Evolutionary conservation across 2,888 invertebrate species (phyloP), one percentile per base, ranked within the genome.

Genomic region (Brachycybe producta): DNA sequence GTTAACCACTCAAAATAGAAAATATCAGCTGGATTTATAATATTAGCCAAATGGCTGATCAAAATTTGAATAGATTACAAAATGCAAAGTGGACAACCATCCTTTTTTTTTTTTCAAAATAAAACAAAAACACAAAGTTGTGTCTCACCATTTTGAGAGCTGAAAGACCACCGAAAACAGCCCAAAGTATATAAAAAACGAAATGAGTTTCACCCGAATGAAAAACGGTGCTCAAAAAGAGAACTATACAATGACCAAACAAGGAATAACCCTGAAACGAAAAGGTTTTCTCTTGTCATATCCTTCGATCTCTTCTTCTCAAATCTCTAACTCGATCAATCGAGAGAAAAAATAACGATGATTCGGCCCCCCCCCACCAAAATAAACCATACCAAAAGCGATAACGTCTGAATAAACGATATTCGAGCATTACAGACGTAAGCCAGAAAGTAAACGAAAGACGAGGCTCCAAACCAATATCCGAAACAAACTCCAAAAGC

Each of bases 401-500:
- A 68, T 19, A 69, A 57, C 27, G 68, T 60, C 56, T 70, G 67
- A 35, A 70, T 54, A 41, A 67, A 58, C 5, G 64, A 61, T 15
- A 70, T 59, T 36, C 64, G 64, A 23, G 67, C 61, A 53, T 66
- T 66, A 55, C 68, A 65, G 5, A 71, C 60, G 54, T 67, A 69
- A 5, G 65, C 60, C 21, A 67, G 54, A 23, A 68, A 60, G 63
- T 67, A 70, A 8, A 69, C 52, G 5, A 65, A 56, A 13, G 62
- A 59, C 5, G 70, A 65, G 0, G 65, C 61, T 8, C 70, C 67
- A 5, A 70, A 51, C 70, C 71, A 71, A 57, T 70, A 70, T n/a
- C 67, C 67, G 57, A 72, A 71, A 57, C 70, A 70, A 11, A 68
- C 65, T 19, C 67, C 65, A 59, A 71, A 65, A 1, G 71, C 70